A percentile compares a stretch with the other conserved stretches of the same genome.
Evolutionary conservation across 2,797 vertebrate species (phyloP).

Genomic region (Aratinga solstitialis): DNA sequence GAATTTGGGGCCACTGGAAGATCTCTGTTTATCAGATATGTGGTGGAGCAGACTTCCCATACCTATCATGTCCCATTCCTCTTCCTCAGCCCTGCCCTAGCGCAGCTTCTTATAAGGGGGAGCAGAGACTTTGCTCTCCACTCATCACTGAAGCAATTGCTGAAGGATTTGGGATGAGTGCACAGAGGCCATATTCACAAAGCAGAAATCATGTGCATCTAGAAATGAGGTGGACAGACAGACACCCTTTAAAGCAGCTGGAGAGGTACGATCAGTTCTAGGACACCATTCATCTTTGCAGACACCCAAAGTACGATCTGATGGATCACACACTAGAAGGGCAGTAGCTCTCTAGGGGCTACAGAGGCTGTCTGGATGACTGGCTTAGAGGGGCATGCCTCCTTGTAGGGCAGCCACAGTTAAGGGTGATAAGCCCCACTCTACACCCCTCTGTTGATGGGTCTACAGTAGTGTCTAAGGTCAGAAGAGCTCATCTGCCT

Average conservation of each 20-base stretch:
- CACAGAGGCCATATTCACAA: neutral
- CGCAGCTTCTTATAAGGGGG: neutral
- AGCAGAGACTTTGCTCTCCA: neutral
- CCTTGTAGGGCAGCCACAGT: neutral
- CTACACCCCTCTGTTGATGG: neutral
- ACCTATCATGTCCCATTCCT: slow-evolving; percentile 35
- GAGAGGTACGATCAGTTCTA: neutral
- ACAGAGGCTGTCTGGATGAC: neutral
- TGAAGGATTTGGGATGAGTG: neutral
- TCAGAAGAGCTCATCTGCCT: neutral
- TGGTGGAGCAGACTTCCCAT: slow-evolving; percentile 30
- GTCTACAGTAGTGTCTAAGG: neutral
- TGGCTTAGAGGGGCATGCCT: neutral
- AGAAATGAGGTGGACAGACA: fast-evolving
- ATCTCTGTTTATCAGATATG: slow-evolving; percentile 56
- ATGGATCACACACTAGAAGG: neutral
- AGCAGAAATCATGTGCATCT: neutral
- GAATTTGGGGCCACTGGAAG: slow-evolving; percentile 44
- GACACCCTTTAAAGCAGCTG: neutral
- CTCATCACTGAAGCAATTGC: neutral
- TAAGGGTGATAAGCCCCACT: neutral
- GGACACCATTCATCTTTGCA: neutral
- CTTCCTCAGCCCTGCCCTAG: slow-evolving; percentile 22
- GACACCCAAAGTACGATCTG: neutral
- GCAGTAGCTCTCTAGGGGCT: neutral